Base-by-base conservation (phyloP, 2,888 invertebrate genomes). In the Globia sparganii region DNA sequence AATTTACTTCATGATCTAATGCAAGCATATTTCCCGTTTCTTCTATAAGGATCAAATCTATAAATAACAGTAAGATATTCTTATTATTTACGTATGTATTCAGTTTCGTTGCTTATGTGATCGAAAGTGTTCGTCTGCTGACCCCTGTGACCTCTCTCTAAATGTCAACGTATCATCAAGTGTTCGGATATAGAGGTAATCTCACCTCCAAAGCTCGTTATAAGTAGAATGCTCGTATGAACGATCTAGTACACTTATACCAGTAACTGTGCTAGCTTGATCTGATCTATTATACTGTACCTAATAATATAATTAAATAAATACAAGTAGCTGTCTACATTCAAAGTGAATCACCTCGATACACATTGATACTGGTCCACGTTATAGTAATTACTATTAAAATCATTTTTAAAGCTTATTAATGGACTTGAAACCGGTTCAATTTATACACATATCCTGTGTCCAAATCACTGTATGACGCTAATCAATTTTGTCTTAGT, bases 401-500 rank as follows among this genome's bases (percentile, higher is more conserved):
- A 53, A 75, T 75, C 11, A 31, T 72, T 56, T 62, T 72, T 62
- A 56, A 31, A 75, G 18, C 34, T 68, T 68, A 61, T 80, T 73
- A 83, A 83, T 80, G 75, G 40, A 46, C 37, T 21, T 65, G 4
- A 53, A 72, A 84, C 84, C 56, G 34, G 84, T 84, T 69, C 25
- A 58, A 37, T 79, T 84, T 73, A 67, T 49, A 53, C 70, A 84
- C 75, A 84, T 77, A 84, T 84, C 83, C 84, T 84, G 84, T 75
- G 81, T 77, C 56, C 13, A 72, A 84, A 62, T 72, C 1, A 65
- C 31, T 77, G 40, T 56, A 61, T 83, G 81, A 76, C 73, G 79
- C 49, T 85, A 83, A 81, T 81, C 80, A 84, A 73, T 82, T 85
- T 81, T 64, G 77, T 85, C 77, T 80, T 72, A 62, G 79, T 62